These are phyloP conservation scores for Himantopus leucocephalus DNA, from an alignment of 2,113 vertebrate species.

Conservation along the genomic window DNA sequence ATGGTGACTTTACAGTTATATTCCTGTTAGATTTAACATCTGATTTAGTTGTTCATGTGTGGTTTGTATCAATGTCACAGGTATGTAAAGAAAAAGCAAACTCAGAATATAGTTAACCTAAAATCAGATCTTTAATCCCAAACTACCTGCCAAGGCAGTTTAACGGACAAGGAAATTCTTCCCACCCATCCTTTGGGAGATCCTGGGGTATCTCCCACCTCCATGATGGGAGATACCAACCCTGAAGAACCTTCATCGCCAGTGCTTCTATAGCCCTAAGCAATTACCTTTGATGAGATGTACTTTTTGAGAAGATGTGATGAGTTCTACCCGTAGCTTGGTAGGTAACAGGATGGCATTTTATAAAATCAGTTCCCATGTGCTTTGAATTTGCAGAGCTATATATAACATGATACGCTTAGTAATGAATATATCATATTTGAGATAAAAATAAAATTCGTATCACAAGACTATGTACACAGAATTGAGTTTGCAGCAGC, in stretches of 20 bases:
- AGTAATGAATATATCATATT: conserved; percentile 13
- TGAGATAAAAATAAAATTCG: conserved; percentile 21
- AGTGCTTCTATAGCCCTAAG: background rate
- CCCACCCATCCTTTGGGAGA: background rate
- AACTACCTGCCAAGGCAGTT: background rate
- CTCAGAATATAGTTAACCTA: background rate
- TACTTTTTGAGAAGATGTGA: background rate
- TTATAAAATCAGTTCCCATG: background rate
- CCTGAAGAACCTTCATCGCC: background rate
- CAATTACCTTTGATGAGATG: background rate
- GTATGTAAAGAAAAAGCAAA: background rate
- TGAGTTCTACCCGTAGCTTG: background rate
- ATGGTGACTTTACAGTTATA: background rate
- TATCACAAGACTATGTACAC: conserved; percentile 16
- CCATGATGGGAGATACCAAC: background rate
- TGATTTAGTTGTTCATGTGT: background rate
- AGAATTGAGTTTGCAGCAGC: conserved; percentile 22
- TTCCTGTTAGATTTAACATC: background rate
- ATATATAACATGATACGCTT: conserved; percentile 32
- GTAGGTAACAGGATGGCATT: background rate
- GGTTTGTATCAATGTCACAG: background rate
- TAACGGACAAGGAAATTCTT: background rate
- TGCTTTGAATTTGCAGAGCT: conserved; percentile 20
- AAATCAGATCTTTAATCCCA: background rate
- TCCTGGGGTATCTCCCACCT: too few species aligned